Evolutionary conservation across 2,888 invertebrate species (phyloP), one percentile per base, ranked within the genome.

Genomic region (Caenorhabditis macrosperma): DNA sequence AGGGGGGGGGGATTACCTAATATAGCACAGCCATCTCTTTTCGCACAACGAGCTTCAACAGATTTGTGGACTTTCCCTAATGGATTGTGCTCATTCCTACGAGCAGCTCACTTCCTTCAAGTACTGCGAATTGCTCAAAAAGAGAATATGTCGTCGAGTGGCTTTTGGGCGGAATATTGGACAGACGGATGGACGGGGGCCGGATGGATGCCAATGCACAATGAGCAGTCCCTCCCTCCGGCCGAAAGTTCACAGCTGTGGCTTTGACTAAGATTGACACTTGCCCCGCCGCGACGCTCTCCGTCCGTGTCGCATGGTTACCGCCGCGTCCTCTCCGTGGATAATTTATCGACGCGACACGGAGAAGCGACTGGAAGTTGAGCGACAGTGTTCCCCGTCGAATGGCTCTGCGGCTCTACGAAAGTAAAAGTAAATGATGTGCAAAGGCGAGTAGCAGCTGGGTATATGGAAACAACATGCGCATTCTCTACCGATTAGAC

Each of bases 401-500:
- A 71, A 24, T 46, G 60, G 22, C 41, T 20, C 50, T 17, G 33
- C 41, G 30, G 46, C 52, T 48, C 48, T 46, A 17, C 38, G 63
- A 72, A 71, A 71, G 71, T 71, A 63, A 72, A 69, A 72, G 63
- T 74, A 74, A 74, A 63, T 74, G 63, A 74, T 72, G 63, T 63
- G 72, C 72, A 72, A 64, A 72, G 57, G 64, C 55, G 46, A 71
- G 72, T 72, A 78, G 78, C 78, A 78, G 78, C 78, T 78, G 78
- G 78, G 61, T 66, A 72, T 78, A 72, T 72, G 72, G 67, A 67
- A 78, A 78, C 66, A 78, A 78, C 71, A 72, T 71, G 78, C 64
- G 71, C 64, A 72, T 60, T 71, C 67, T 41, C 77, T 66, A 78
- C 78, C 78, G 78, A 78, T 78, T 78, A 72, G 78, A 72, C 78